Evolutionary conservation across 2,797 vertebrate genomes (phyloP).

Genomic region (Rhabdophis nuchalis): DNA sequence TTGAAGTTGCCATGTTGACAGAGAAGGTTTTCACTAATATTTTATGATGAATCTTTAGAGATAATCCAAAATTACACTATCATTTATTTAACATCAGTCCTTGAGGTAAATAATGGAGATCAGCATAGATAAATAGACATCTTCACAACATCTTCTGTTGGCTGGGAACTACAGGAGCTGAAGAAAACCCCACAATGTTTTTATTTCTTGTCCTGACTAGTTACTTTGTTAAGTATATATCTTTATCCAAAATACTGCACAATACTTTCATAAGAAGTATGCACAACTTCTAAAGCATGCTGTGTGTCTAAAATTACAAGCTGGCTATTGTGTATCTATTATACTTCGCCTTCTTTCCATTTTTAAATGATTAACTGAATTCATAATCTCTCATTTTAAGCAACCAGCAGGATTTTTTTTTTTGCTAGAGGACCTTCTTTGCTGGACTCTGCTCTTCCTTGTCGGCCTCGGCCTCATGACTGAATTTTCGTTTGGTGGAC

Average conservation of each 20-base stretch:
- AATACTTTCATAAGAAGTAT: background rate
- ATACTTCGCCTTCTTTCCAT: background rate
- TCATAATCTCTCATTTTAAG: background rate
- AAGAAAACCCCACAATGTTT: background rate
- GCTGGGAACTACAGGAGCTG: background rate
- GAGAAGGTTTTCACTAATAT: background rate
- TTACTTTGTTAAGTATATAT: background rate
- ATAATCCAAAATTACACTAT: background rate
- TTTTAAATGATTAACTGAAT: background rate
- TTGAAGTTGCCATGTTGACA: conserved; percentile 12
- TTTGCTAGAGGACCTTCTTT: conserved; percentile 79
- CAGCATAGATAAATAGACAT: background rate
- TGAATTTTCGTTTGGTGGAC: conserved; percentile 82
- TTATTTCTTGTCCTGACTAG: background rate
- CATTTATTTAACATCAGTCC: background rate
- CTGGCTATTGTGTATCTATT: background rate
- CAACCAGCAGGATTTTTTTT: background rate
- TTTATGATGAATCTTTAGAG: background rate
- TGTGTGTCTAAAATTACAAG: background rate
- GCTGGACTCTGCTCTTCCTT: conserved; percentile 78
- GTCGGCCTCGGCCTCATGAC: conserved; percentile 76
- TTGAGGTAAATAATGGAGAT: background rate
- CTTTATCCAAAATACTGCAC: background rate
- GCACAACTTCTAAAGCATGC: too few relatives aligned
- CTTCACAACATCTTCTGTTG: background rate